Evolutionary conservation across 1,140 invertebrate genomes (phyloP).

Genomic region (Zaprionus tsacasi): DNA sequence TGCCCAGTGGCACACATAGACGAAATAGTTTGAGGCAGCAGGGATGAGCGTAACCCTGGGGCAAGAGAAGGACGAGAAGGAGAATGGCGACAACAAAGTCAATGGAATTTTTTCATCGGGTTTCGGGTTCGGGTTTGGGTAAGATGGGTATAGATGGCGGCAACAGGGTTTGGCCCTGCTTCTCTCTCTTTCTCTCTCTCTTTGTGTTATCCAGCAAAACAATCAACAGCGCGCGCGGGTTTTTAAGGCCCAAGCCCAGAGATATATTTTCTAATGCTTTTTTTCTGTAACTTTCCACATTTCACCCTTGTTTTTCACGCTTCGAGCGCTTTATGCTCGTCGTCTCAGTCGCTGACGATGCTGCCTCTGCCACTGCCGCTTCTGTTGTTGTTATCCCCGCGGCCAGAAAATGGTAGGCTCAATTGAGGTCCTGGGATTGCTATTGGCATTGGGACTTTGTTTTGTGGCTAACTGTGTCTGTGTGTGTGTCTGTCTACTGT

Average conservation of each 20-base stretch:
- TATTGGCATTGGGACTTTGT: constrained; percentile 60
- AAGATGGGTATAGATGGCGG: constrained; percentile 16
- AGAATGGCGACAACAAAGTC: constrained; percentile 42
- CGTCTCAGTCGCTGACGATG: constrained; percentile 27
- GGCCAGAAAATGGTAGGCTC: constrained; percentile 51
- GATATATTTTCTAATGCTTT: constrained; percentile 82
- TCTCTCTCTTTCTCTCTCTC: background rate
- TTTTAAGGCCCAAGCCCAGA: constrained; percentile 77
- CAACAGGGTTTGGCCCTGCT: constrained; percentile 45
- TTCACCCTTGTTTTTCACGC: constrained; percentile 82
- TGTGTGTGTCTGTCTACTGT: constrained; percentile 25
- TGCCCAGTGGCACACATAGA: constrained; percentile 76
- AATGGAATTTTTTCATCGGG: constrained; percentile 43
- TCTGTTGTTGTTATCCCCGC: constrained; percentile 25
- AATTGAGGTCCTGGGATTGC: constrained; percentile 62
- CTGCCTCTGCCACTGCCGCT: background rate
- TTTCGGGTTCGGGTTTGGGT: background rate
- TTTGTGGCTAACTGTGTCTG: constrained; percentile 60
- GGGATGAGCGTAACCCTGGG: constrained; percentile 32
- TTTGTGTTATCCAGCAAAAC: constrained; percentile 77
- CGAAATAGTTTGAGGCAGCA: constrained; percentile 52
- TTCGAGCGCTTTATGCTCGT: constrained; percentile 75
- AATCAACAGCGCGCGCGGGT: constrained; percentile 79
- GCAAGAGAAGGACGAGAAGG: background rate
- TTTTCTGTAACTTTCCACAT: constrained; percentile 79